These are phyloP conservation scores for Carassius gibelio DNA, from an alignment of 2,113 vertebrate species.

Conservation along the genomic window DNA sequence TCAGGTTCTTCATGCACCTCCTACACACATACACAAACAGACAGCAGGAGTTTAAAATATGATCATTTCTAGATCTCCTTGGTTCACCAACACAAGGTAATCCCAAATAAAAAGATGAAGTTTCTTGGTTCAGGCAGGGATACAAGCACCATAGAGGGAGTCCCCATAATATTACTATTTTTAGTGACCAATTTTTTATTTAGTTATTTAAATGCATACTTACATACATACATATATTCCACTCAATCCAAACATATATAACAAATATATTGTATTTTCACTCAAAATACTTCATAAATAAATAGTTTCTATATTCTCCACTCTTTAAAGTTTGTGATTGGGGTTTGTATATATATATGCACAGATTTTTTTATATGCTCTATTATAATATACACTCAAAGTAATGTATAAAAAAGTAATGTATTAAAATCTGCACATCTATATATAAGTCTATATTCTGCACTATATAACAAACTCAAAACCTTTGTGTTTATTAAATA, in stretches of 20 bases:
- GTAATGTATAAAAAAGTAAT: not conserved
- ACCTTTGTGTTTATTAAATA: not conserved
- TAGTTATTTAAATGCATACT: not conserved
- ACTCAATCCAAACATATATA: not conserved
- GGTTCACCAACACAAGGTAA: not conserved
- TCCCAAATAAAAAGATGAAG: not conserved
- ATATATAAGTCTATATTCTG: not conserved
- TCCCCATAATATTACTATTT: not conserved
- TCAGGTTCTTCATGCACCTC: constrained; percentile 74
- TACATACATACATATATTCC: too few relatives aligned
- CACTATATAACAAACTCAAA: not conserved
- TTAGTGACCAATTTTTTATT: not conserved
- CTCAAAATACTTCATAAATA: not conserved
- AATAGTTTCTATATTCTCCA: not conserved
- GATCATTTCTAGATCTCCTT: not conserved
- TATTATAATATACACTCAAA: not conserved
- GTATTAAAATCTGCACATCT: not conserved
- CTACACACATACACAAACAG: constrained; percentile 58
- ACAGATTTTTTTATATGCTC: not conserved
- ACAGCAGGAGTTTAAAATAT: constrained; percentile 12
- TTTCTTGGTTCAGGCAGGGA: not conserved
- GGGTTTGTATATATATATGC: too few relatives aligned
- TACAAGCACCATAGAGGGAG: not conserved
- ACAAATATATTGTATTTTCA: not conserved
- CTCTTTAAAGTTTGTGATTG: not conserved